Conservation (phyloP, 2,888 invertebrate species). For the Volucella inanis region DNA sequence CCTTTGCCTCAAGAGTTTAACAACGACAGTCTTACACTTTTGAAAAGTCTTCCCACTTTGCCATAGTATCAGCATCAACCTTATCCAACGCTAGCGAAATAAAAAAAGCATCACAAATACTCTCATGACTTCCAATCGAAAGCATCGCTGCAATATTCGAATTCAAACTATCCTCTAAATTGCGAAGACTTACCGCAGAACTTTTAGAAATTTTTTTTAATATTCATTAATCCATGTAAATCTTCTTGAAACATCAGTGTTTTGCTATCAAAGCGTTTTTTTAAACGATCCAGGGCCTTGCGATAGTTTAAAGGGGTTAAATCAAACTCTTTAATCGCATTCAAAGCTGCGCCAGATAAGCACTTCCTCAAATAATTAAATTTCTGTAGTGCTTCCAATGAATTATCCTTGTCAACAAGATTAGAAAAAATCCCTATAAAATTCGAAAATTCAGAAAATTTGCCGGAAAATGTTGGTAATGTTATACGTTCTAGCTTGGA, state of each 20-base stretch:
- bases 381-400: no score
- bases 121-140: constrained; percentile 44
- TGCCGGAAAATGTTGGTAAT: constrained; percentile 66
- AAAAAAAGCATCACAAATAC: constrained; percentile 63
- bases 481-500: constrained; percentile 54
- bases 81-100: constrained; percentile 62
- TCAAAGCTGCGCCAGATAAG: no score
- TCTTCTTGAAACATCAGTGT: constrained; percentile 70
- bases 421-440: constrained; percentile 65
- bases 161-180: constrained; percentile 61
- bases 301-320: constrained; percentile 63
- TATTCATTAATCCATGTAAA: constrained; percentile 45
- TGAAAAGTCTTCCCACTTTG: constrained; percentile 40
- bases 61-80: constrained; percentile 28
- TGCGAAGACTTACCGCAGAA: no score
- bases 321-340: no score
- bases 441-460: constrained; percentile 69
- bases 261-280: constrained; percentile 66
- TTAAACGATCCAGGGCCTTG: constrained; percentile 61
- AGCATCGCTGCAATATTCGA: constrained; percentile 62
- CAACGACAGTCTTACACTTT: constrained; percentile 50
- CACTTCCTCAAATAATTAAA: no score
- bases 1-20: no score
- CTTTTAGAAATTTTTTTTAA: constrained; percentile 40
- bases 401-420: constrained; percentile 62